Conservation (phyloP, 2,797 vertebrate species). For the Nyctibius grandis region DNA sequence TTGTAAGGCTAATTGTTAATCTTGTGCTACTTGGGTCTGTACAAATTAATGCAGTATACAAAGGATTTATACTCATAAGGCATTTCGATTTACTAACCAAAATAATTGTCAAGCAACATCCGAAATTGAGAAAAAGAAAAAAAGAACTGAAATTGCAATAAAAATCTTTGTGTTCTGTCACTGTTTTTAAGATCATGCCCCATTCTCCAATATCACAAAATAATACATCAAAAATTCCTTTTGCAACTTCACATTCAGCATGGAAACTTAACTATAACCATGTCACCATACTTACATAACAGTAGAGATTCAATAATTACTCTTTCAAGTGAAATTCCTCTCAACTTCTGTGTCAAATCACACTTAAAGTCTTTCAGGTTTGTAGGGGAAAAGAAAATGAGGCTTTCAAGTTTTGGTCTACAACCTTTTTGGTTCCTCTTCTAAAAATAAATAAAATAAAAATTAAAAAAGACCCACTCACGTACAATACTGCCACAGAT, state of each 20-base stretch:
- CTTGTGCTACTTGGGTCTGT: background rate
- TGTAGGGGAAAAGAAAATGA: background rate
- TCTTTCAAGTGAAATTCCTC: background rate
- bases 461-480: fast-evolving
- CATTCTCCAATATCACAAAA: background rate
- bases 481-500: background rate
- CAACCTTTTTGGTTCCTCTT: background rate
- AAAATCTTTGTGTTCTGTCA: background rate
- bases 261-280: background rate
- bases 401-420: background rate
- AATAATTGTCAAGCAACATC: background rate
- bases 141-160: background rate
- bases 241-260: background rate
- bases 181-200: background rate
- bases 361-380: background rate
- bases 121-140: background rate
- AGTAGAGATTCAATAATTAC: background rate
- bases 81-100: background rate
- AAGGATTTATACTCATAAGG: background rate
- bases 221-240: background rate
- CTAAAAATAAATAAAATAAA: background rate
- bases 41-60: background rate
- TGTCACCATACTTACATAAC: fast-evolving
- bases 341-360: background rate
- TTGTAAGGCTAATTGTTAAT: slow-evolving; percentile 16